These are phyloP conservation scores for Agrochola macilenta DNA, from an alignment of 2,888 invertebrate genomes.

Conservation along the genomic window DNA sequence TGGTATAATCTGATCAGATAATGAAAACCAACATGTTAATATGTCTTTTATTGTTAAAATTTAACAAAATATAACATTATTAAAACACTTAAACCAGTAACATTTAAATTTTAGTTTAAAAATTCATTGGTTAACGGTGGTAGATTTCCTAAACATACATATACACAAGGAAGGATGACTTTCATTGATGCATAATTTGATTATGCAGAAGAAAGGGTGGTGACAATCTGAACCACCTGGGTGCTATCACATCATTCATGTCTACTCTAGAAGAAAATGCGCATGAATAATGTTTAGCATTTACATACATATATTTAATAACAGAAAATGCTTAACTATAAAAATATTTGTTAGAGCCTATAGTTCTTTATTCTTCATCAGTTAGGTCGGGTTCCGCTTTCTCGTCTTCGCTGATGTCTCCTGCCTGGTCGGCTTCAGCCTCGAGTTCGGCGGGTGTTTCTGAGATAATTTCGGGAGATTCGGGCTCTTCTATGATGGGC, in stretches of 20 bases:
- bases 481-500: slow-evolving; percentile 88
- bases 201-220: slow-evolving; percentile 83
- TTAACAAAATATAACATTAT: slow-evolving; percentile 88
- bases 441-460: slow-evolving; percentile 74
- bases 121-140: slow-evolving; percentile 78
- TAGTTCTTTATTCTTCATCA: slow-evolving; percentile 85
- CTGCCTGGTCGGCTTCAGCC: slow-evolving; percentile 72
- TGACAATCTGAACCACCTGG: slow-evolving; percentile 69
- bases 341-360: slow-evolving; percentile 61
- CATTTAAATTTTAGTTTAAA: slow-evolving; percentile 78
- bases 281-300: slow-evolving; percentile 81
- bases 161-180: slow-evolving; percentile 69
- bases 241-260: slow-evolving; percentile 82
- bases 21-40: slow-evolving; percentile 71
- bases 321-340: slow-evolving; percentile 76
- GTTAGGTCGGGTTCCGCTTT: slow-evolving; percentile 88
- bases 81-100: slow-evolving; percentile 83
- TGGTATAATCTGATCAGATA: slow-evolving; percentile 6
- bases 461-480: slow-evolving; percentile 81
- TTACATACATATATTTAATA: slow-evolving; percentile 59
- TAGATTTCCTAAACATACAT: slow-evolving; percentile 68
- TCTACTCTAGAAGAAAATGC: slow-evolving; percentile 70
- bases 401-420: slow-evolving; percentile 87
- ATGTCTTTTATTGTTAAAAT: slow-evolving; percentile 89
- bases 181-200: slow-evolving; percentile 82